Conservation (phyloP, 1,140 invertebrate genomes). For the Cydia splendana region DNA sequence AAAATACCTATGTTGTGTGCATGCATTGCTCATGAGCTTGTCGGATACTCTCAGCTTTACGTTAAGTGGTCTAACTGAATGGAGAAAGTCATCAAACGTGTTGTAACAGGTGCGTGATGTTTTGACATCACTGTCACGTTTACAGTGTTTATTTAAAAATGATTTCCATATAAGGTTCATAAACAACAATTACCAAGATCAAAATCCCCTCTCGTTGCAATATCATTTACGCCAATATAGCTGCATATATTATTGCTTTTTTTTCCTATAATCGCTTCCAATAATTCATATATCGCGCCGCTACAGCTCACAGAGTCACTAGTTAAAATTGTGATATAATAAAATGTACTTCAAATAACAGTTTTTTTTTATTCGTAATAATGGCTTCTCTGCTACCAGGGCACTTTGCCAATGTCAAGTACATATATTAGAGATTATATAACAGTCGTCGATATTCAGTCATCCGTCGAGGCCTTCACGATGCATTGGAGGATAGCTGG, state of each 20-base stretch:
- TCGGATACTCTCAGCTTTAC: neutral
- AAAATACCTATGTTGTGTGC: neutral
- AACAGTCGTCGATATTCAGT: too few relatives aligned
- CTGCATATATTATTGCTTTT: neutral
- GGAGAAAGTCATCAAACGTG: constrained; percentile 12
- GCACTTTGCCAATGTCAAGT: too few relatives aligned
- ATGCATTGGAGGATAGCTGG: too few relatives aligned
- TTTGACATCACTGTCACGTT: neutral
- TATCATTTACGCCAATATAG: neutral
- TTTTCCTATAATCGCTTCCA: neutral
- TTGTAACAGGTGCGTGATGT: neutral
- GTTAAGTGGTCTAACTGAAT: constrained; percentile 7
- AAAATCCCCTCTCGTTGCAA: neutral
- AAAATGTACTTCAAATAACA: neutral
- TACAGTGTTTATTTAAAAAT: neutral
- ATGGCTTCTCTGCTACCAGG: too few relatives aligned
- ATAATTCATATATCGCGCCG: neutral
- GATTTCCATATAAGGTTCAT: too few relatives aligned
- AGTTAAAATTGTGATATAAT: too few relatives aligned
- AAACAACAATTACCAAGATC: too few relatives aligned
- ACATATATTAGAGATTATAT: too few relatives aligned
- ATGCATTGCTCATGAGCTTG: neutral
- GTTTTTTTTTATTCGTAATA: too few relatives aligned
- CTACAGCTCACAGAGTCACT: too few relatives aligned
- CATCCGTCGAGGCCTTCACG: too few relatives aligned